phyloP scores from a whole-genome alignment of 2,888 invertebrate species.

The Apotomis capreana region DNA sequence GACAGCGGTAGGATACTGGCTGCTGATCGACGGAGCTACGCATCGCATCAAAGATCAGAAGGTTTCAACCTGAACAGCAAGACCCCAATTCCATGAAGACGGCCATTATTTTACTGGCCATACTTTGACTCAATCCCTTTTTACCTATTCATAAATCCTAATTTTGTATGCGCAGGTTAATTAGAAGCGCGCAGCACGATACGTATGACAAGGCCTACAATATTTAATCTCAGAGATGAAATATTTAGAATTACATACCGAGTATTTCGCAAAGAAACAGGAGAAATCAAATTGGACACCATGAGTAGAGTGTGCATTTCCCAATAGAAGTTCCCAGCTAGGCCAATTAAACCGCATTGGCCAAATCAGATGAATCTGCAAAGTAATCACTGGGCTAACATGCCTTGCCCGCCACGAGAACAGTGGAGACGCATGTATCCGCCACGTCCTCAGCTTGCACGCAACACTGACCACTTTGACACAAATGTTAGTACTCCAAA shows the following conservation, averaged over 20 bases:
- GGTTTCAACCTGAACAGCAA: too few relatives aligned
- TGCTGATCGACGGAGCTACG: too few relatives aligned
- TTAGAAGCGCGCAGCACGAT: neutral
- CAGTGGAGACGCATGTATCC: constrained; percentile 7
- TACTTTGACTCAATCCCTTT: too few relatives aligned
- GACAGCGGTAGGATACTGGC: too few relatives aligned
- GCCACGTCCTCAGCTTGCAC: neutral
- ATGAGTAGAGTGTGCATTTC: too few relatives aligned
- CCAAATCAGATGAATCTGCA: too few relatives aligned
- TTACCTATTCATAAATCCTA: too few relatives aligned
- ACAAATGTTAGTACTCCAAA: neutral
- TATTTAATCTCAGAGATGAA: neutral
- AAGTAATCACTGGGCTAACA: neutral
- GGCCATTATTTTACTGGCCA: too few relatives aligned
- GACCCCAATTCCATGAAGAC: too few relatives aligned
- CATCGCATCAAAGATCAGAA: too few relatives aligned
- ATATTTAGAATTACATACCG: neutral
- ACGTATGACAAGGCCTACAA: constrained; percentile 1
- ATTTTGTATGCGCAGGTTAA: neutral
- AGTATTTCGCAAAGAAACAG: neutral
- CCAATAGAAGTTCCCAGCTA: too few relatives aligned
- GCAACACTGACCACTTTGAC: neutral
- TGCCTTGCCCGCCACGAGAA: neutral
- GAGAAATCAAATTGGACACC: neutral
- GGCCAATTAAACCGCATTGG: too few relatives aligned